Conservation (phyloP, 2,888 invertebrate species). For the Oscheius sp. region DNA sequence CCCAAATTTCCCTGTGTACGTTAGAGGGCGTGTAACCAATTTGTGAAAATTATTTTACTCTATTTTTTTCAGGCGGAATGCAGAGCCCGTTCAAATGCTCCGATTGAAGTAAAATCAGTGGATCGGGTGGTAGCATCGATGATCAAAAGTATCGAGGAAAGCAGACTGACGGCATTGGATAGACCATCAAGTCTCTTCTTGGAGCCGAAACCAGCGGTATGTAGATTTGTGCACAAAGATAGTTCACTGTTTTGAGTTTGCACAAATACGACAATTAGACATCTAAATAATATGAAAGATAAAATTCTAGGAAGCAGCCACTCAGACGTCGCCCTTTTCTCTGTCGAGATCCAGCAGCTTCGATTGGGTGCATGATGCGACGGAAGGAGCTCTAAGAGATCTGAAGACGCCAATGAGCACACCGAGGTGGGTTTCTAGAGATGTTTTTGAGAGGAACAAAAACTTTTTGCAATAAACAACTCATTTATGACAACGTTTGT, state of each 20-base stretch:
- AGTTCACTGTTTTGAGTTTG: too few relatives aligned
- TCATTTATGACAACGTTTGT: too few relatives aligned
- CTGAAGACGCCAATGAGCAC: slow-evolving; percentile 33
- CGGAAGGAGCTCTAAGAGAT: slow-evolving; percentile 31
- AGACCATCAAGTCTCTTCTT: slow-evolving; percentile 18
- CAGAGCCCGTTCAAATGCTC: slow-evolving; percentile 21
- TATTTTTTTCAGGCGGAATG: slow-evolving; percentile 33
- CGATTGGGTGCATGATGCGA: slow-evolving; percentile 52
- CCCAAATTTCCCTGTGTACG: slow-evolving; percentile 27
- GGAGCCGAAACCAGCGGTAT: slow-evolving; percentile 8
- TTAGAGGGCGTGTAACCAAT: neutral
- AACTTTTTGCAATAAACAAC: too few relatives aligned
- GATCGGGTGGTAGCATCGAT: slow-evolving; percentile 35
- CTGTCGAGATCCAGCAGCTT: slow-evolving; percentile 53
- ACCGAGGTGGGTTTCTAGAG: slow-evolving; percentile 34
- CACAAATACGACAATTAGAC: too few relatives aligned
- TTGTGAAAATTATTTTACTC: neutral
- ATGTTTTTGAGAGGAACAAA: too few relatives aligned
- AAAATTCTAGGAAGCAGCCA: slow-evolving; percentile 35
- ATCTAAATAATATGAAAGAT: neutral
- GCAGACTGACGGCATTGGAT: slow-evolving; percentile 30
- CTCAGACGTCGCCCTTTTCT: slow-evolving; percentile 46
- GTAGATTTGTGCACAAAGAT: neutral
- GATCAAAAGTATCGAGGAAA: slow-evolving; percentile 34
- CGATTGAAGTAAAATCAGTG: slow-evolving; percentile 16